Evolutionary conservation across 2,797 vertebrate genomes (phyloP).

Genomic region (Bradypus variegatus): DNA sequence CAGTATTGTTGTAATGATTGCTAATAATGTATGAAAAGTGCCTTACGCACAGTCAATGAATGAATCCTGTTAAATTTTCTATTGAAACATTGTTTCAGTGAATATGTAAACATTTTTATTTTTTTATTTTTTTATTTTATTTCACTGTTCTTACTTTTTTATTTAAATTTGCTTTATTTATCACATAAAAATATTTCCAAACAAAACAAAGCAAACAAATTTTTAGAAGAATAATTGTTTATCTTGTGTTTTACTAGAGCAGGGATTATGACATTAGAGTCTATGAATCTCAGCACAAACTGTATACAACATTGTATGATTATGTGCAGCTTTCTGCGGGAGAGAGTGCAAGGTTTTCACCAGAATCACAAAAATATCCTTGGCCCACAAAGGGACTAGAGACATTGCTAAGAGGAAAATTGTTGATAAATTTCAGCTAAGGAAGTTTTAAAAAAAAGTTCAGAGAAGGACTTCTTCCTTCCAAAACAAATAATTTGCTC

Average conservation of each 20-base stretch:
- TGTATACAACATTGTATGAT: not conserved
- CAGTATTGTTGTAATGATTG: not conserved
- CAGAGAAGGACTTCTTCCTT: constrained; percentile 7
- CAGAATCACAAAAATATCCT: not conserved
- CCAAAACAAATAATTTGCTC: not conserved
- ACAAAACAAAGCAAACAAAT: no score
- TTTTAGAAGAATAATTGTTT: constrained; percentile 25
- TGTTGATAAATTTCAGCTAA: not conserved
- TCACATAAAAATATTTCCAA: no score
- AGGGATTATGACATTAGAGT: constrained; percentile 4
- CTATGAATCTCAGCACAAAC: not conserved
- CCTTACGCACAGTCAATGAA: not conserved
- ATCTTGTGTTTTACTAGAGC: not conserved
- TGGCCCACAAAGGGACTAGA: not conserved
- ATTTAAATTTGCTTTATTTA: no score
- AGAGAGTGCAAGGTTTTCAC: not conserved
- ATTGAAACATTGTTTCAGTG: not conserved
- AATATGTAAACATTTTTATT: not conserved
- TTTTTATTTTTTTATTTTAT: no score
- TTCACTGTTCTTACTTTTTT: no score
- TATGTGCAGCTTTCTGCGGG: not conserved
- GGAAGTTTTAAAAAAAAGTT: not conserved
- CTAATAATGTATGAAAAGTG: not conserved
- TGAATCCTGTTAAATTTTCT: constrained; percentile 5
- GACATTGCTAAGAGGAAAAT: not conserved